These are phyloP conservation scores for Euzetes globulus DNA, from an alignment of 2,888 invertebrate species.

Conservation along the genomic window DNA sequence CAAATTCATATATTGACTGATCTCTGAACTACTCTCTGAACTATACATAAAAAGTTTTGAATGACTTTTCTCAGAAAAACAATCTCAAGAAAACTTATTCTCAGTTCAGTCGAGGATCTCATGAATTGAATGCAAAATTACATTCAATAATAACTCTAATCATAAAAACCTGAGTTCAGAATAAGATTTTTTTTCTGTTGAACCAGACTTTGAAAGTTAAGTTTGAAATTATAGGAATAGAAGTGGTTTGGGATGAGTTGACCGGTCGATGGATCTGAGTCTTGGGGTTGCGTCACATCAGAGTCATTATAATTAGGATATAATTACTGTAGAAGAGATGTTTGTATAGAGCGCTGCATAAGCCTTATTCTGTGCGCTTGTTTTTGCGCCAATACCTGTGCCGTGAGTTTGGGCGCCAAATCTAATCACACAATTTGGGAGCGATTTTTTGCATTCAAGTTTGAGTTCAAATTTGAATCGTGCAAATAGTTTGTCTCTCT, in stretches of 20 bases:
- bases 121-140: no score
- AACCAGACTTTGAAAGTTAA: no score
- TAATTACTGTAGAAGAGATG: neutral
- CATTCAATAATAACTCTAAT: no score
- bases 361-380: neutral
- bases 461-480: neutral
- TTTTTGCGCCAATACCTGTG: neutral
- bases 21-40: neutral
- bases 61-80: neutral
- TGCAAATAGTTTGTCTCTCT: neutral
- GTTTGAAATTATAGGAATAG: no score
- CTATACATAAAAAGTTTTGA: neutral
- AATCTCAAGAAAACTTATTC: neutral
- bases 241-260: no score
- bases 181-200: no score
- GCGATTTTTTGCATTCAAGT: neutral
- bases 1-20: neutral
- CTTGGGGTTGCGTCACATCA: no score
- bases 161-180: no score
- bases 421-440: neutral
- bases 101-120: no score
- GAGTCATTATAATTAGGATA: neutral
- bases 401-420: neutral
- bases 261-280: no score
- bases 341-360: neutral